Percentiles rank a stretch among this genome's conserved stretches.
phyloP scores from a whole-genome alignment of 2,888 invertebrate genomes.

The Sinohyriopsis cumingii region DNA sequence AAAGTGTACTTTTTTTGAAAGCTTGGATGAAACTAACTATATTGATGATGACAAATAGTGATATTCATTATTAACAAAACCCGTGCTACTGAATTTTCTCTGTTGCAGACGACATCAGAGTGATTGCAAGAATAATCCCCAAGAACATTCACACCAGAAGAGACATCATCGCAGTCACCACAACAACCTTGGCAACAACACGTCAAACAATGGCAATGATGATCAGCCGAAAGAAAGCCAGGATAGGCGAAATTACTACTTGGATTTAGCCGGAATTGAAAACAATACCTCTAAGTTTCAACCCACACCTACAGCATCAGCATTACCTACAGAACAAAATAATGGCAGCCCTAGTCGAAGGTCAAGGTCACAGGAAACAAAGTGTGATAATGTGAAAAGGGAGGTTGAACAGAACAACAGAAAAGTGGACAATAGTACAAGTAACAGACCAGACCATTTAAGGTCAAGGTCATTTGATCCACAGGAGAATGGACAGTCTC shows the following conservation, averaged over 20 bases:
- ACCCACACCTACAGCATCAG: slow-evolving; percentile 32
- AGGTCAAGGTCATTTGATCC: slow-evolving; percentile 61
- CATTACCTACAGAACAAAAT: slow-evolving; percentile 41
- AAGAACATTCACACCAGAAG: slow-evolving; percentile 55
- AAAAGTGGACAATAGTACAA: slow-evolving; percentile 22
- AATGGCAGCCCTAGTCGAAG: slow-evolving; percentile 68
- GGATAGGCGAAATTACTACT: slow-evolving; percentile 68
- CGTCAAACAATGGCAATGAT: slow-evolving; percentile 23
- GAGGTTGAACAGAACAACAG: slow-evolving; percentile 45
- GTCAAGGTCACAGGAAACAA: slow-evolving; percentile 72
- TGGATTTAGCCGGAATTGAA: slow-evolving; percentile 71
- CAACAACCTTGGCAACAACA: slow-evolving; percentile 24
- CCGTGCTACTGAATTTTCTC: too few relatives aligned
- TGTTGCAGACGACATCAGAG: slow-evolving; percentile 62
- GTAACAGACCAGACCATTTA: slow-evolving; percentile 42
- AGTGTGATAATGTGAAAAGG: slow-evolving; percentile 47
- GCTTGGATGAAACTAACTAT: too few relatives aligned
- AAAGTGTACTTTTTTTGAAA: too few relatives aligned
- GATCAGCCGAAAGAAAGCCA: slow-evolving; percentile 56
- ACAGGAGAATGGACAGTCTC: slow-evolving; percentile 42
- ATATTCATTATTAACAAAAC: too few relatives aligned
- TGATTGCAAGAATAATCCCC: slow-evolving; percentile 48
- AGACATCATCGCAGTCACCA: slow-evolving; percentile 44
- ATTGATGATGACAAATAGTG: too few relatives aligned
- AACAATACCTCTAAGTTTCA: slow-evolving; percentile 61